Conservation (phyloP, 2,113 vertebrate genomes). For the Anguilla japonica region DNA sequence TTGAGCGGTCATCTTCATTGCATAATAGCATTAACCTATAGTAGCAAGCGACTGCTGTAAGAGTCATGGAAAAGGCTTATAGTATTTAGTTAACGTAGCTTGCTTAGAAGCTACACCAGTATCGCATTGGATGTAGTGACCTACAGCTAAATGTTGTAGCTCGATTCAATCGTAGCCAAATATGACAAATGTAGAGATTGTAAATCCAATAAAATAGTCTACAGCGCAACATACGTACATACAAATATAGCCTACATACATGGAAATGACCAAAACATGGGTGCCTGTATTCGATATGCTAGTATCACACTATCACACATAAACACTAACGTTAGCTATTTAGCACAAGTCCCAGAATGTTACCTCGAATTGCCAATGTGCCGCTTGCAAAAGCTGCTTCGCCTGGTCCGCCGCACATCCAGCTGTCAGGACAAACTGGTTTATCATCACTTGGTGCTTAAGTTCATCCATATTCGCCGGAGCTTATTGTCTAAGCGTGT, state of each 20-base stretch:
- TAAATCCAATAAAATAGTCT: background rate
- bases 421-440: constrained; percentile 97
- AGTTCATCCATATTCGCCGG: constrained; percentile 92
- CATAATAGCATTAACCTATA: constrained; percentile 56
- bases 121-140: constrained; percentile 58
- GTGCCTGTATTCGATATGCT: constrained; percentile 34
- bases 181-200: background rate
- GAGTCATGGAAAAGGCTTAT: constrained; percentile 68
- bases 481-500: constrained; percentile 63
- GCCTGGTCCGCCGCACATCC: constrained; percentile 96
- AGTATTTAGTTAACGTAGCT: constrained; percentile 47
- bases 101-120: constrained; percentile 58
- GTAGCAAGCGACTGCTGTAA: constrained; percentile 43
- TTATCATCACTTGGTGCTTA: constrained; percentile 97
- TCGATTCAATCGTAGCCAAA: background rate
- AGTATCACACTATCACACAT: constrained; percentile 35
- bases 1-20: constrained; percentile 56
- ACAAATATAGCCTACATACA: background rate
- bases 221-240: background rate
- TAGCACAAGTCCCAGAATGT: constrained; percentile 31
- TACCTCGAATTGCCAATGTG: constrained; percentile 98
- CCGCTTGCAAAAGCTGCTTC: constrained; percentile 93
- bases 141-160: background rate
- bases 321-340: constrained; percentile 47
- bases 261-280: constrained; percentile 5